Percentiles rank a stretch among this genome's conserved stretches.
Conservation (phyloP, 2,113 vertebrate genomes). For the Corythaixoides concolor region DNA sequence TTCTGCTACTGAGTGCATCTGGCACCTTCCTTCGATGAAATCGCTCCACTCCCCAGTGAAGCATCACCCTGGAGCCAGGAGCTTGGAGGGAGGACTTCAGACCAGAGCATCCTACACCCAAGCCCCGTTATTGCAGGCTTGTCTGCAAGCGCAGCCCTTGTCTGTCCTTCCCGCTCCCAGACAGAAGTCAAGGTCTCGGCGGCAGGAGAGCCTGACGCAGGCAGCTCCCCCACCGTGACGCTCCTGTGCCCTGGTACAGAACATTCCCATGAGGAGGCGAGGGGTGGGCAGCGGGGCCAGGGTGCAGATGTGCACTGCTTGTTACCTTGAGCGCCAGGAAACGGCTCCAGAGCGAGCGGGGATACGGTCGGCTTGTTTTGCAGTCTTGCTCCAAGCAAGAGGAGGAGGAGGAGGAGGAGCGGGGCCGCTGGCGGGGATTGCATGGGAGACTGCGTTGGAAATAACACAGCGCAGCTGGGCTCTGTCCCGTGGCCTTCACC, state of each 20-base stretch:
- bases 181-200: conserved; percentile 49
- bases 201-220: conserved; percentile 61
- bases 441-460: not conserved
- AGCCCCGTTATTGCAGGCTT: accelerated
- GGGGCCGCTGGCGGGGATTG: not conserved
- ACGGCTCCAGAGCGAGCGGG: accelerated
- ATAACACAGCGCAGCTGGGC: conserved; percentile 32
- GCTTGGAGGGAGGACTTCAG: accelerated
- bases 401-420: not conserved
- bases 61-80: not conserved
- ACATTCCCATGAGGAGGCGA: conserved; percentile 25
- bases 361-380: conserved; percentile 8
- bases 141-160: not conserved
- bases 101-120: not conserved
- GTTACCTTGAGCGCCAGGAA: conserved; percentile 47
- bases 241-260: conserved; percentile 40
- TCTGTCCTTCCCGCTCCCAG: conserved; percentile 14
- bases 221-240: conserved; percentile 13
- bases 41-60: not conserved
- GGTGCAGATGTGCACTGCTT: not conserved
- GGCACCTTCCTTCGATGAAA: accelerated
- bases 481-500: conserved; percentile 60
- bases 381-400: not conserved
- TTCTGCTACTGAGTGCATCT: not conserved
- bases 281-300: not conserved